phyloP scores from a whole-genome alignment of 2,888 invertebrate species.

The Epinotia demarniana region DNA sequence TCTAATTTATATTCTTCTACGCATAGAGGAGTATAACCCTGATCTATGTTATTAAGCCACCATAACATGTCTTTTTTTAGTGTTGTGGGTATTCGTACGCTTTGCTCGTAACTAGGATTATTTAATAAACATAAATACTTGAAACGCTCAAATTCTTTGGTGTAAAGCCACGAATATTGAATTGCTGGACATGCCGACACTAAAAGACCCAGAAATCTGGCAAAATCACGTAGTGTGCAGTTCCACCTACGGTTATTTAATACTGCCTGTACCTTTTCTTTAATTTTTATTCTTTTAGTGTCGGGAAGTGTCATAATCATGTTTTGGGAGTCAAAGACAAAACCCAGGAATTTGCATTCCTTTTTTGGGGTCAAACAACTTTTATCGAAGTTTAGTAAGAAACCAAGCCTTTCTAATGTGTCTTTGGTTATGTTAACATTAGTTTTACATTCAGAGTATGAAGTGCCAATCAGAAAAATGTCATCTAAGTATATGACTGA shows the following conservation, averaged over 20 bases:
- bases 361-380: background rate
- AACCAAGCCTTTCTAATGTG: background rate
- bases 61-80: background rate
- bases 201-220: background rate
- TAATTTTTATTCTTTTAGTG: conserved; percentile 2
- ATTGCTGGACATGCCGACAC: conserved; percentile 6
- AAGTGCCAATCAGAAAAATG: background rate
- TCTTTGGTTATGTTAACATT: background rate
- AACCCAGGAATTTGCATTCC: background rate
- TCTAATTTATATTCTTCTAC: background rate
- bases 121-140: background rate
- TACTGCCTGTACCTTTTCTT: background rate
- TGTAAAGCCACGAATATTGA: background rate
- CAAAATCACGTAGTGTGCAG: background rate
- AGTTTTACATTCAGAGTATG: conserved; percentile 11
- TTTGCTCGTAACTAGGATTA: background rate
- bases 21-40: background rate
- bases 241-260: background rate
- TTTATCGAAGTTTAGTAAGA: background rate
- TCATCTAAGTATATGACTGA: conserved; percentile 2
- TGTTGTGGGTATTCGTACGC: background rate
- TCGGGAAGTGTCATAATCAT: background rate
- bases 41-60: background rate
- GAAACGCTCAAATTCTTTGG: conserved; percentile 1
- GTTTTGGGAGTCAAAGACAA: background rate